Conservation (phyloP, 2,113 vertebrate species). For the Zosterops pallidus region DNA sequence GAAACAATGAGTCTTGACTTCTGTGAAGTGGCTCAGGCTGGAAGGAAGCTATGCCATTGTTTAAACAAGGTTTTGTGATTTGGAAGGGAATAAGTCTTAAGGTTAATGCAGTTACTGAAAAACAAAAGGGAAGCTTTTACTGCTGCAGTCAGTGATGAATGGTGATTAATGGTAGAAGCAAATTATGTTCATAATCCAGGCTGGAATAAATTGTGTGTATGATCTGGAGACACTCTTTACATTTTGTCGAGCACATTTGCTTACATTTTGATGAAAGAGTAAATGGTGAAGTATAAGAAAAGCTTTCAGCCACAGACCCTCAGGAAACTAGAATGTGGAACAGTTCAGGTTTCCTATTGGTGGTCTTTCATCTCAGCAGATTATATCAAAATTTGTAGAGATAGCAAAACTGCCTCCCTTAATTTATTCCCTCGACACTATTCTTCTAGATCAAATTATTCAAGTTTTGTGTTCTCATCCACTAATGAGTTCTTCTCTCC, state of each 20-base stretch:
- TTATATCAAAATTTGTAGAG: background rate
- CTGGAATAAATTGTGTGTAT: background rate
- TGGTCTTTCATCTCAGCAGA: slow-evolving; percentile 27
- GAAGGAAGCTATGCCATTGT: background rate
- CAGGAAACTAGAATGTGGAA: background rate
- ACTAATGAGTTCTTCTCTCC: slow-evolving; percentile 27
- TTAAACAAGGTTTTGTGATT: background rate
- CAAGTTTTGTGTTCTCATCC: slow-evolving; percentile 27
- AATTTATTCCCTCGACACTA: slow-evolving; percentile 37
- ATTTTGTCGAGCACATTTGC: background rate
- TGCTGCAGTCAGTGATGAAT: background rate
- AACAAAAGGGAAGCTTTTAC: background rate
- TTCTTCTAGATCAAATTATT: background rate
- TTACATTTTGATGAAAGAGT: background rate
- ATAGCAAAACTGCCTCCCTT: slow-evolving; percentile 22
- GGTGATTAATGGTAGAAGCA: background rate
- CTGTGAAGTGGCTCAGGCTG: background rate
- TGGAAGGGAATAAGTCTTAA: background rate
- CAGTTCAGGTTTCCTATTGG: background rate
- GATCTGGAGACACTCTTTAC: background rate
- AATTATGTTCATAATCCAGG: background rate
- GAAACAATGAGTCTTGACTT: background rate
- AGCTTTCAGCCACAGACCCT: background rate
- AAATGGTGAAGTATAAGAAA: background rate
- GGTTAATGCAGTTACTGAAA: background rate